A percentile compares a stretch with the other conserved stretches of the same genome.
Evolutionary conservation across 1,140 invertebrate species (phyloP).

Genomic region (Megalonaias nervosa): DNA sequence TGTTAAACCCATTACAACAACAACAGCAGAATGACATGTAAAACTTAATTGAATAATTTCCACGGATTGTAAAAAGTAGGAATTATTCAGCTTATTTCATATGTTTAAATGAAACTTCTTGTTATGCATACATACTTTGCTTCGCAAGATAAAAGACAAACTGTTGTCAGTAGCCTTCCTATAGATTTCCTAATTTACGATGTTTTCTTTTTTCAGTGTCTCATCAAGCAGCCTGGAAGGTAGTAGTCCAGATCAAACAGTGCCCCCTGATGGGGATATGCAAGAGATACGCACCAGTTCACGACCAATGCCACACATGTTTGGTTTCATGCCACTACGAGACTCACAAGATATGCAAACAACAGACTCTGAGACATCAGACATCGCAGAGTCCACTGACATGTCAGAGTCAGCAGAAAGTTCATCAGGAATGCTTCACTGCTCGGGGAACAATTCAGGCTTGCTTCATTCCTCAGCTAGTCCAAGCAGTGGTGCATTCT

Average conservation of each 20-base stretch:
- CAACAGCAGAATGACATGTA: no score
- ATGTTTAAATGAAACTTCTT: no score
- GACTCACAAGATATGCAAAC: slow-evolving; percentile 57
- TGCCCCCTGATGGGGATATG: slow-evolving; percentile 30
- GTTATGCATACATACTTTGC: background rate
- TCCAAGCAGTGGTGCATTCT: slow-evolving; percentile 1
- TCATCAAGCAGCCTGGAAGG: slow-evolving; percentile 61
- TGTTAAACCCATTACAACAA: no score
- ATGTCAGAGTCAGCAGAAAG: slow-evolving; percentile 43
- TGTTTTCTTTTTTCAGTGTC: slow-evolving; percentile 41
- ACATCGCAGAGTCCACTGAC: slow-evolving; percentile 51
- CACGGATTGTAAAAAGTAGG: no score
- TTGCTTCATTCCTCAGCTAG: slow-evolving; percentile 4
- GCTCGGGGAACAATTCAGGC: no score
- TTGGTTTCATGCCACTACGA: slow-evolving; percentile 51
- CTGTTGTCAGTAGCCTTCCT: background rate
- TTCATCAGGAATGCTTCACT: slow-evolving; percentile 5
- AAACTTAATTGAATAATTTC: no score
- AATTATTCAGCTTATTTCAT: no score
- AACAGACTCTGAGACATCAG: slow-evolving; percentile 55
- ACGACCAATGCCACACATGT: slow-evolving; percentile 39
- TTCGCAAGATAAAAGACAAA: background rate
- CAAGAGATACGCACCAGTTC: background rate
- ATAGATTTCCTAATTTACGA: background rate
- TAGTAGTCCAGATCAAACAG: slow-evolving; percentile 57